A percentile compares a stretch with the other conserved stretches of the same genome.
Conservation (phyloP, 2,888 invertebrate genomes). For the Chloromyia formosa region DNA sequence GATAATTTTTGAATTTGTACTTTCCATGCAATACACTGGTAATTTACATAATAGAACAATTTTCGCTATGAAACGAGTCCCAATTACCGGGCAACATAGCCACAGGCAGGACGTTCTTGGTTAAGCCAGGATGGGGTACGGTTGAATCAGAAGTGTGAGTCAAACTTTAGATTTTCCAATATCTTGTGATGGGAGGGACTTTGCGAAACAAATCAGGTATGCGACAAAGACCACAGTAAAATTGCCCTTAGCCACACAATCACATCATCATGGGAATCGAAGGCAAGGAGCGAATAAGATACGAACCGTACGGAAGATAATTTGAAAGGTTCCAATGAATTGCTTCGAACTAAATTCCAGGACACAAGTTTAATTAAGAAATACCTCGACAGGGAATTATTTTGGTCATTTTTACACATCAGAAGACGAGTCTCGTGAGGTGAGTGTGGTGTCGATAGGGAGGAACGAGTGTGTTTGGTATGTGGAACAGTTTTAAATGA, state of each 20-base stretch:
- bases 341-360: background rate
- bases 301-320: conserved; percentile 1
- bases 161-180: background rate
- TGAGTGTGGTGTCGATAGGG: too few species aligned
- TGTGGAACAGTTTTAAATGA: too few species aligned
- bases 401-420: too few species aligned
- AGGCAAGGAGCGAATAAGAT: background rate
- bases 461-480: too few species aligned
- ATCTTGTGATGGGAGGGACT: background rate
- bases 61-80: conserved; percentile 22
- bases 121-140: background rate
- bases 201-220: conserved; percentile 28
- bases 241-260: conserved; percentile 10
- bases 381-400: conserved; percentile 1
- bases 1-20: conserved; percentile 28
- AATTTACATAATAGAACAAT: conserved; percentile 5
- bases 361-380: conserved; percentile 28
- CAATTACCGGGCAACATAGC: conserved; percentile 13
- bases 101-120: background rate
- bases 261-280: conserved; percentile 4
- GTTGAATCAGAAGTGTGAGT: background rate
- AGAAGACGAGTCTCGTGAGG: too few species aligned
- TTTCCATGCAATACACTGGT: background rate
- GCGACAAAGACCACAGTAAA: background rate
- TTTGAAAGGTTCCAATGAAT: conserved; percentile 21